phyloP scores from a whole-genome alignment of 2,113 vertebrate species.

The Eretmochelys imbricata region DNA sequence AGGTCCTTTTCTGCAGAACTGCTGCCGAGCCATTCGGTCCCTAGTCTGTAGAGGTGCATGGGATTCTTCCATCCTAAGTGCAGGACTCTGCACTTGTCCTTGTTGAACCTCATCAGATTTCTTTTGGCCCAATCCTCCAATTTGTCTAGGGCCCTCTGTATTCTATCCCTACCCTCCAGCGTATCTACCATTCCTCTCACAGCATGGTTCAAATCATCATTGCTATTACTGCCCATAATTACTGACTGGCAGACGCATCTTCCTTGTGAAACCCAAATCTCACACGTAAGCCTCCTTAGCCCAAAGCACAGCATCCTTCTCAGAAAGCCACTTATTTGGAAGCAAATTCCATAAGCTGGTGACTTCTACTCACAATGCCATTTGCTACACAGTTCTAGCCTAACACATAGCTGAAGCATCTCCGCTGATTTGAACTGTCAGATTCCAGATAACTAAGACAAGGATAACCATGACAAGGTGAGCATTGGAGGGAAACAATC shows the following conservation, averaged over 20 bases:
- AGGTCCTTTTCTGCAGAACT: too few relatives aligned
- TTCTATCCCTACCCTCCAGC: too few relatives aligned
- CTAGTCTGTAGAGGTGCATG: too few relatives aligned
- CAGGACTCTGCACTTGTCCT: too few relatives aligned
- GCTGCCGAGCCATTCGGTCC: too few relatives aligned
- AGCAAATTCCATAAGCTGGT: background rate
- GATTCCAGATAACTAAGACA: background rate
- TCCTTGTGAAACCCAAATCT: background rate
- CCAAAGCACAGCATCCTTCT: background rate
- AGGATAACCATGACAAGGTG: background rate
- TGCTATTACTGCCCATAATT: background rate
- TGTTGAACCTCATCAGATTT: too few relatives aligned
- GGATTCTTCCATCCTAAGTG: too few relatives aligned
- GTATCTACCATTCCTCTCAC: background rate
- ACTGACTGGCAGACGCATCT: background rate
- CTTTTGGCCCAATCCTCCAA: too few relatives aligned
- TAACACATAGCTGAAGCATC: background rate
- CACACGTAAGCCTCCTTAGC: background rate
- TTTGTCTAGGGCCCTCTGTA: too few relatives aligned
- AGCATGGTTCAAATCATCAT: background rate
- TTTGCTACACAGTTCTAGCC: background rate
- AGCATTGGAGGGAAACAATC: background rate
- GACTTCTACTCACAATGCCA: background rate
- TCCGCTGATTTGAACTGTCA: background rate
- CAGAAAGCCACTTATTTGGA: background rate